A percentile compares a stretch with the other conserved stretches of the same genome.
Evolutionary conservation across 1,140 invertebrate species (phyloP).

Genomic region (Calephelis nemesis): DNA sequence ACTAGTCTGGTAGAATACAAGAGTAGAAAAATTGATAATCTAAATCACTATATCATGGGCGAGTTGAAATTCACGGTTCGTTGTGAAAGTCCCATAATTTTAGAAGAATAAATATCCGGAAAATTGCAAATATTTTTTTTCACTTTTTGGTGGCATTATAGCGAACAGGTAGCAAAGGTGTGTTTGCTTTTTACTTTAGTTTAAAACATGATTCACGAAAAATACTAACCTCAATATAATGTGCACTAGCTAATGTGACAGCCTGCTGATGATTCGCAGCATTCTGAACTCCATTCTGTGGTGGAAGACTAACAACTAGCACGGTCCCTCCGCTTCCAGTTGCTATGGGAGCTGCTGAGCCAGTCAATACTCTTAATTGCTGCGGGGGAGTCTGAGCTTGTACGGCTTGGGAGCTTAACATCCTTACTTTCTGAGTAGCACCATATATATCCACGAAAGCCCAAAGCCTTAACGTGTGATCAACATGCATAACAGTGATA

Average conservation of each 20-base stretch:
- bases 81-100: background rate
- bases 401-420: slow-evolving; percentile 59
- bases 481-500: slow-evolving; percentile 95
- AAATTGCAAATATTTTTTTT: background rate
- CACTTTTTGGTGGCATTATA: too few species aligned
- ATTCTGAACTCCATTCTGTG: slow-evolving; percentile 70
- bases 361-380: slow-evolving; percentile 54
- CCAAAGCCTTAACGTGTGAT: slow-evolving; percentile 93
- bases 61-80: background rate
- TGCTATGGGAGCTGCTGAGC: slow-evolving; percentile 80
- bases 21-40: too few species aligned
- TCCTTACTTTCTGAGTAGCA: slow-evolving; percentile 90
- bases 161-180: too few species aligned
- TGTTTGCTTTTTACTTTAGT: too few species aligned
- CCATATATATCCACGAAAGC: slow-evolving; percentile 98
- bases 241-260: slow-evolving; percentile 58
- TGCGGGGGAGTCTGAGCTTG: slow-evolving; percentile 54
- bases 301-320: slow-evolving; percentile 89
- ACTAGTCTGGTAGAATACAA: too few species aligned
- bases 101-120: background rate
- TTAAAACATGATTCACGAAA: too few species aligned
- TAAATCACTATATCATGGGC: too few species aligned
- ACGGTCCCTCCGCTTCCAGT: slow-evolving; percentile 84
- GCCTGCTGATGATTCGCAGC: slow-evolving; percentile 56
- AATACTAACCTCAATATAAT: slow-evolving; percentile 68